Evolutionary conservation across 2,888 invertebrate species (phyloP), one percentile per base, ranked within the genome.

Genomic region (Rhorus exstirpatorius): DNA sequence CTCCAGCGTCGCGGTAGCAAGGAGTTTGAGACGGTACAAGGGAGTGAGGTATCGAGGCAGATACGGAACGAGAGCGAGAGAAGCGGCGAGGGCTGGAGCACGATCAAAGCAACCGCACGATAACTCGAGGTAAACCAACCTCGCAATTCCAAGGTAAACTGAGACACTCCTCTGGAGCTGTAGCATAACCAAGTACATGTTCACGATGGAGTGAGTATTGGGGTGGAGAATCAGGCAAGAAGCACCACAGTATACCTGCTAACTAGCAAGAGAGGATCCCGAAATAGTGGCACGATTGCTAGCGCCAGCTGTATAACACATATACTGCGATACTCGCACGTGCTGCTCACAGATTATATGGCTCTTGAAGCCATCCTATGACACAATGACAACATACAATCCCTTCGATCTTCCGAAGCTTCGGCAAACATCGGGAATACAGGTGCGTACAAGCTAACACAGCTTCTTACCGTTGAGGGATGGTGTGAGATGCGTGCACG

Each of bases 101-200:
- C 68, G 89, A 89, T 89, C 89, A 89, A 89, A 89, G 88, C 85
- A 79, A 79, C 82, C 82, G 49, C 68, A 35, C 81, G 83, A 83
- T 87, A 88, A 87, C 87, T 87, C 85, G 83, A 81, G 86, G 86
- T 86, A 86, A 88, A 89, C 88, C 88, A 86, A 88, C 70, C 79
- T 75, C 83, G 85, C 86, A 85, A 87, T 86, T 86, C 84, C 86
- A 84, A 83, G 86, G 88, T 88, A 87, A 88, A 88, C 88, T 88
- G 79, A 85, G 86, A 83, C 70, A 70, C 77, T 72, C 55, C 68
- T 44, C 44, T 26, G 58, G 49, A 61, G 67, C 53, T 46, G 58
- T 21, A n/a, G 70, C 74, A 76, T 49, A 68, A 55, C 67, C 55
- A 68, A 76, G 76, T 67, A 67, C 60, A 51, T 8, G 65, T 12